These are phyloP conservation scores for Drosophila pectinifera DNA, from an alignment of 1,140 invertebrate genomes.

Conservation along the genomic window DNA sequence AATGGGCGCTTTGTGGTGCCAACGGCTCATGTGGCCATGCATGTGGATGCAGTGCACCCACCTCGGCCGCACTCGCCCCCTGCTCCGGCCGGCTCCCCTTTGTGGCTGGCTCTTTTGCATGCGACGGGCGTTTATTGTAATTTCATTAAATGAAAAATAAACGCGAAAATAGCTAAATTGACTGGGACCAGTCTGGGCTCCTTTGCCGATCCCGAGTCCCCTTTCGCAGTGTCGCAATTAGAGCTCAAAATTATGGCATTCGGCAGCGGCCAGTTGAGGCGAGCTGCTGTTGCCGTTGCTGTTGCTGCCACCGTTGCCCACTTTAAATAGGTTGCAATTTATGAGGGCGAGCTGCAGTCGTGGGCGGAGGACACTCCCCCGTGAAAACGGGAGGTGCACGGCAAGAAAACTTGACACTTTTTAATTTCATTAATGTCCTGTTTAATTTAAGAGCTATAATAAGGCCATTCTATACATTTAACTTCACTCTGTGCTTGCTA, in stretches of 20 bases:
- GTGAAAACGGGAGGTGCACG: slow-evolving; percentile 16
- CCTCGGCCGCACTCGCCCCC: neutral
- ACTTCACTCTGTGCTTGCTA: too few relatives aligned
- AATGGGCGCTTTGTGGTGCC: slow-evolving; percentile 64
- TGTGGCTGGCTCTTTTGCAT: slow-evolving; percentile 47
- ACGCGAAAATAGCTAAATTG: slow-evolving; percentile 66
- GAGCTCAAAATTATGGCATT: slow-evolving; percentile 69
- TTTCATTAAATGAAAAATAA: slow-evolving; percentile 81
- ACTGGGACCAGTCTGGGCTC: slow-evolving; percentile 36
- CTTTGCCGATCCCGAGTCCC: slow-evolving; percentile 6
- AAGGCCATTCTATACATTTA: too few relatives aligned
- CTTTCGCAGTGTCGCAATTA: slow-evolving; percentile 68
- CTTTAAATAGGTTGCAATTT: slow-evolving; percentile 80
- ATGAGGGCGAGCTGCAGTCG: slow-evolving; percentile 47
- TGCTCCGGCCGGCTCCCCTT: neutral
- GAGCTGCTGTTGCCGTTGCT: slow-evolving; percentile 10
- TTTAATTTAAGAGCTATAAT: too few relatives aligned
- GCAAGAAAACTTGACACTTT: neutral
- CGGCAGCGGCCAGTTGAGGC: slow-evolving; percentile 13
- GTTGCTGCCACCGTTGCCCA: slow-evolving; percentile 19
- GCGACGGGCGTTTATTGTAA: slow-evolving; percentile 78
- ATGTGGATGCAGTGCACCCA: slow-evolving; percentile 43
- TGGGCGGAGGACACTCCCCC: slow-evolving; percentile 27
- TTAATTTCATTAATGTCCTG: too few relatives aligned
- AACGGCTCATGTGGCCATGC: slow-evolving; percentile 59